Conservation (phyloP, 2,113 vertebrate species). For the Patagioenas fasciata region DNA sequence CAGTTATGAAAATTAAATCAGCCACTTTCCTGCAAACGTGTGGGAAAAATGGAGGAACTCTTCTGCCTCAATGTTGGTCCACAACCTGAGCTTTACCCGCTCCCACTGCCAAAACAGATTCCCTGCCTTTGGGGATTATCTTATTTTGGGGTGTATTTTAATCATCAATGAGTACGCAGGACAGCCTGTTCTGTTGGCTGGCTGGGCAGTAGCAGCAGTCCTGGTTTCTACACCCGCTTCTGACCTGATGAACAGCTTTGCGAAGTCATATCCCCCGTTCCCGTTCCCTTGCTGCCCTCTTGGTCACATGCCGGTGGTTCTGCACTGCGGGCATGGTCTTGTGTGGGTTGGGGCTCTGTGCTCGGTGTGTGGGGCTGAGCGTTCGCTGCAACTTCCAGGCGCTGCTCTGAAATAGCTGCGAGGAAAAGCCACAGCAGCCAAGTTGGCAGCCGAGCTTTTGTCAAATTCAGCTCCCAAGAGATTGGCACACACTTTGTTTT, state of each 20-base stretch:
- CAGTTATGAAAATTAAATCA: background rate
- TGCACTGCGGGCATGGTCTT: rapidly evolving
- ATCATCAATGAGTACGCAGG: rapidly evolving
- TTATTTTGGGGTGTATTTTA: background rate
- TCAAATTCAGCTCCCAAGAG: background rate
- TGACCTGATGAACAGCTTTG: rapidly evolving
- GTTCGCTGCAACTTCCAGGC: background rate
- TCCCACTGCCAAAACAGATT: background rate
- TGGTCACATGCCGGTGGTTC: rapidly evolving
- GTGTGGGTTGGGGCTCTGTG: rapidly evolving
- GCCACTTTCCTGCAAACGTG: background rate
- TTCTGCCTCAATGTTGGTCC: background rate
- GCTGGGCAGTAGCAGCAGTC: background rate
- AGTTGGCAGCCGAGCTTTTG: background rate
- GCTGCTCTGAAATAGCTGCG: background rate
- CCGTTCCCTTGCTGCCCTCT: rapidly evolving
- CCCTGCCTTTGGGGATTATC: background rate
- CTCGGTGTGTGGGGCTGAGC: rapidly evolving
- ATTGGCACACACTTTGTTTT: background rate
- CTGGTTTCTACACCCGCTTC: background rate
- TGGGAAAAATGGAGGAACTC: background rate
- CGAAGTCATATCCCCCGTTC: rapidly evolving
- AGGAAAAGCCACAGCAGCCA: background rate
- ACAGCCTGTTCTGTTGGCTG: background rate
- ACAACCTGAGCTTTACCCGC: background rate